A percentile compares a stretch with the other conserved stretches of the same genome.
Evolutionary conservation across 2,797 vertebrate species (phyloP).

Genomic region (Miichthys miiuy): DNA sequence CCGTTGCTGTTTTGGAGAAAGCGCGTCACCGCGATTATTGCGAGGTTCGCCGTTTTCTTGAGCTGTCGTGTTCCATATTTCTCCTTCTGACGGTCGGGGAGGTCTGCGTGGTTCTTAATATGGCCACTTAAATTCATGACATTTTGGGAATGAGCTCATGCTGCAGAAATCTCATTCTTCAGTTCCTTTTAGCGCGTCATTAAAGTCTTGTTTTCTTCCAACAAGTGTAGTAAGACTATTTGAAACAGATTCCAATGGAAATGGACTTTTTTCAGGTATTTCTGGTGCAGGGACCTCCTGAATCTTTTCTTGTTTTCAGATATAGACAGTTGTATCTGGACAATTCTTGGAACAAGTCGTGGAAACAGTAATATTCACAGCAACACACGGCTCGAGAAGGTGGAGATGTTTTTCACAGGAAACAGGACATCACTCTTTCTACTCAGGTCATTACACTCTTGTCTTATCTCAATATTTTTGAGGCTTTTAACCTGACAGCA

Average conservation of each 20-base stretch:
- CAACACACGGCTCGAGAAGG: not conserved
- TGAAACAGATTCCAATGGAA: not conserved
- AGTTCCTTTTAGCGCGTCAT: not conserved
- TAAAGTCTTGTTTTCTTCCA: not conserved
- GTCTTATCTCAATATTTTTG: not conserved
- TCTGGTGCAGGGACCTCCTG: not conserved
- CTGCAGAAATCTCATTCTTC: not conserved
- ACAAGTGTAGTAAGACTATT: too few species aligned
- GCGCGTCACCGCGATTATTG: slow-evolving; percentile 20
- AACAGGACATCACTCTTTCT: not conserved
- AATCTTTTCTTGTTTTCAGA: not conserved
- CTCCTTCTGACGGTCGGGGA: not conserved
- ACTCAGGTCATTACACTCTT: not conserved
- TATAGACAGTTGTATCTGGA: too few species aligned
- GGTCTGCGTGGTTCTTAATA: slow-evolving; percentile 3
- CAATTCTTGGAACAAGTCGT: not conserved
- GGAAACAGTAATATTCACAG: not conserved
- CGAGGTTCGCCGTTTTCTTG: not conserved
- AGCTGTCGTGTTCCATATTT: not conserved
- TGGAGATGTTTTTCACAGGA: too few species aligned
- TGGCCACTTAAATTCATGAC: slow-evolving; percentile 9
- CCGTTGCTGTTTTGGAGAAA: slow-evolving; percentile 52
- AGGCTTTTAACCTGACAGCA: slow-evolving; percentile 53
- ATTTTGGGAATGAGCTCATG: not conserved
- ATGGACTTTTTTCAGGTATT: not conserved